A percentile compares a stretch with the other conserved stretches of the same genome.
Evolutionary conservation across 2,113 vertebrate species (phyloP).

Genomic region (Myodes glareolus): DNA sequence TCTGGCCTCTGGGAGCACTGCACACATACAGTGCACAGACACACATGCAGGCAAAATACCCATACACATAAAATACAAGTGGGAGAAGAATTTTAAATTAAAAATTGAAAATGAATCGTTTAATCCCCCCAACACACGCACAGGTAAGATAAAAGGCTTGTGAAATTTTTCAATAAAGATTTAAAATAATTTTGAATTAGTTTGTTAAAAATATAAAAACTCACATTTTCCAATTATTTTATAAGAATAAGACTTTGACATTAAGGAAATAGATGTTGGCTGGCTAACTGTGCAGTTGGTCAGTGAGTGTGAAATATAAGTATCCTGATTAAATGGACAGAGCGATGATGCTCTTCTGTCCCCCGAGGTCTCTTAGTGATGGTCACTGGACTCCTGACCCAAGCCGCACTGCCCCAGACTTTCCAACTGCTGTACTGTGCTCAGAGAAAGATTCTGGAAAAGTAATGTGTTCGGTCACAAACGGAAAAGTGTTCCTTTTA

Average conservation of each 20-base stretch:
- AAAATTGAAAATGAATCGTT: background rate
- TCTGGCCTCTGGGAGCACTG: background rate
- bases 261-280: background rate
- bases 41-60: background rate
- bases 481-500: background rate
- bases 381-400: background rate
- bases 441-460: background rate
- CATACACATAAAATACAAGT: background rate
- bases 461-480: background rate
- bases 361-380: background rate
- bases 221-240: background rate
- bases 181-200: slow-evolving; percentile 15
- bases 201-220: slow-evolving; percentile 44
- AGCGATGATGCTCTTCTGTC: background rate
- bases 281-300: background rate
- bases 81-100: background rate
- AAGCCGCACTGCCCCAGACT: background rate
- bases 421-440: background rate
- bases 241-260: background rate
- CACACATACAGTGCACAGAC: background rate
- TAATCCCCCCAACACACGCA: background rate
- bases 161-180: background rate
- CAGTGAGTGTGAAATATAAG: background rate
- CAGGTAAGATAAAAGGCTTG: background rate
- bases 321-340: background rate